Conservation (phyloP, 2,797 vertebrate species). For the Sarcoramphus papa region DNA sequence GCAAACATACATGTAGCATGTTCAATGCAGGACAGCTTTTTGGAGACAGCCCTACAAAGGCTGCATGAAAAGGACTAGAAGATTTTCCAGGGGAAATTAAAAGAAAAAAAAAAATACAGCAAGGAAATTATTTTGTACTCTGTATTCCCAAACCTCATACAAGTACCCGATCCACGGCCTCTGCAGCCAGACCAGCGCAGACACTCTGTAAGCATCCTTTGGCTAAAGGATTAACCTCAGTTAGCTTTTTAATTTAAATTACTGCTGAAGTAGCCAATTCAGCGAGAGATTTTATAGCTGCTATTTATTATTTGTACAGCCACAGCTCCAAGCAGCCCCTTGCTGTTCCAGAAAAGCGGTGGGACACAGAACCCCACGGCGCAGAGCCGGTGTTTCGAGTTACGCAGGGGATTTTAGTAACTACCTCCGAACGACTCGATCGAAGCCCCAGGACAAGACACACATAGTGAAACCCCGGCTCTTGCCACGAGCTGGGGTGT, state of each 20-base stretch:
- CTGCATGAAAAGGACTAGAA: neutral
- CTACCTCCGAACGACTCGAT: accelerated
- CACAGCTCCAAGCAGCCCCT: neutral
- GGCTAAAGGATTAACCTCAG: neutral
- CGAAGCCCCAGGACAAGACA: neutral
- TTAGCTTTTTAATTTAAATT: neutral
- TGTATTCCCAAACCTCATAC: neutral
- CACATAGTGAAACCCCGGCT: accelerated
- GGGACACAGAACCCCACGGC: neutral
- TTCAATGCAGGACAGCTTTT: neutral
- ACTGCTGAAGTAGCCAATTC: neutral
- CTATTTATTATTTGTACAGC: neutral
- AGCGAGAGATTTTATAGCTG: neutral
- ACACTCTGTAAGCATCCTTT: neutral
- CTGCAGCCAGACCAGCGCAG: neutral
- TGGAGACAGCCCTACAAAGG: neutral
- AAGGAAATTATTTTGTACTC: neutral
- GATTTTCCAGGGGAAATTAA: neutral
- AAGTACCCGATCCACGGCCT: neutral
- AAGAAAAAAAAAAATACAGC: neutral
- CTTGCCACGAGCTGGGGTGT: neutral
- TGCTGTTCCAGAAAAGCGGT: neutral
- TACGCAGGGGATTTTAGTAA: neutral
- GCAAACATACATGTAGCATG: accelerated
- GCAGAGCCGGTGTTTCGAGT: neutral